Conservation (phyloP, 2,113 vertebrate genomes). For the Tyrannus savana region DNA sequence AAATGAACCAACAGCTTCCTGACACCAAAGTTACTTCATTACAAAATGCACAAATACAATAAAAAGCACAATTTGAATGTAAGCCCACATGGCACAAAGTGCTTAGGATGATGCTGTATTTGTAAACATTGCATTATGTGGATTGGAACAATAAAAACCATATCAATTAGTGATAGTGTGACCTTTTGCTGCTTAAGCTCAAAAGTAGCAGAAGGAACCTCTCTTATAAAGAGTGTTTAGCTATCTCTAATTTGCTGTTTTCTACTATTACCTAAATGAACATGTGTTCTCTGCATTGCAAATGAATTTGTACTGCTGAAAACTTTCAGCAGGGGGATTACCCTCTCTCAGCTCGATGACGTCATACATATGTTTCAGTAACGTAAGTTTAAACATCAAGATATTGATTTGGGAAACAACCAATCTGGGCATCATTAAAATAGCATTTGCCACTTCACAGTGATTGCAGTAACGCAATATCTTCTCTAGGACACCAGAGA, state of each 20-base stretch:
- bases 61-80: constrained; percentile 15
- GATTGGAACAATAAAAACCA: constrained; percentile 21
- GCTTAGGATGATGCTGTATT: constrained; percentile 15
- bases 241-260: constrained; percentile 8
- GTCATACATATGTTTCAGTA: neutral
- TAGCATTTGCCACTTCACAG: neutral
- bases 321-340: constrained; percentile 5
- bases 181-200: constrained; percentile 28
- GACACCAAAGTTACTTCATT: constrained; percentile 16
- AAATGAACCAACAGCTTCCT: neutral
- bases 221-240: neutral
- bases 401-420: constrained; percentile 34
- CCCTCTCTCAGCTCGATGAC: neutral
- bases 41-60: neutral
- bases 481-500: neutral
- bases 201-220: constrained; percentile 24
- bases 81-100: neutral
- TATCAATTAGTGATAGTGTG: constrained; percentile 35
- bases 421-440: neutral
- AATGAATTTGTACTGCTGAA: neutral
- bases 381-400: constrained; percentile 12
- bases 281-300: neutral
- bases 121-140: constrained; percentile 44
- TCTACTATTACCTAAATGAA: constrained; percentile 42
- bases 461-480: neutral